Evolutionary conservation across 2,888 invertebrate species (phyloP).

Genomic region (Octonoba sinensis): DNA sequence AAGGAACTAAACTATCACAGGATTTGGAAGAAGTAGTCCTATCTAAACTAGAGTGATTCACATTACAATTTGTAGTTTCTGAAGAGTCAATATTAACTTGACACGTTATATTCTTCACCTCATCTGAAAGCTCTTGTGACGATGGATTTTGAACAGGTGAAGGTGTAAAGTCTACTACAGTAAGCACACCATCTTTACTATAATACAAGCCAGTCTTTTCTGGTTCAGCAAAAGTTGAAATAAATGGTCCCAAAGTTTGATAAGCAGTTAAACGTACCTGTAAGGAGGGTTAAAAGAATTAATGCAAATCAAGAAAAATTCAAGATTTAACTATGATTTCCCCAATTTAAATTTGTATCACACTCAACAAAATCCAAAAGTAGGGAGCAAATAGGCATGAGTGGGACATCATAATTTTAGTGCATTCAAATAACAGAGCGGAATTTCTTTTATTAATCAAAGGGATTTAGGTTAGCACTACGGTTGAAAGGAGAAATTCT

Average conservation of each 20-base stretch:
- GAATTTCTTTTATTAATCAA: too few species aligned
- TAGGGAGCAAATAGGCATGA: too few species aligned
- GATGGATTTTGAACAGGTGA: not conserved
- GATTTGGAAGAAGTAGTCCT: constrained; percentile 49
- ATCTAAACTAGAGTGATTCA: constrained; percentile 41
- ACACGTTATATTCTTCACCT: not conserved
- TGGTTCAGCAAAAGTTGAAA: constrained; percentile 83
- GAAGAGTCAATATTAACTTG: not conserved
- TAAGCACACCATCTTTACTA: constrained; percentile 54
- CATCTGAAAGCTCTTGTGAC: not conserved
- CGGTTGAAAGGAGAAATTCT: too few species aligned
- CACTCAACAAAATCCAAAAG: too few species aligned
- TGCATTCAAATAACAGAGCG: too few species aligned
- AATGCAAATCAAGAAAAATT: too few species aligned
- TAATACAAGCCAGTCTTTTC: constrained; percentile 75
- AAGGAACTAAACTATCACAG: constrained; percentile 63
- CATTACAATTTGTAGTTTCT: constrained; percentile 7
- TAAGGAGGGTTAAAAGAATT: not conserved
- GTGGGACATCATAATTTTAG: too few species aligned
- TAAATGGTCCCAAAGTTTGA: constrained; percentile 81
- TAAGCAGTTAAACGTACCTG: constrained; percentile 82
- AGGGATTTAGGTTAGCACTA: too few species aligned
- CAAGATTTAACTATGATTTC: too few species aligned
- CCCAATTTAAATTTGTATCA: too few species aligned
- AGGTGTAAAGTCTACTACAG: constrained; percentile 31